Conservation (phyloP, 1,140 invertebrate species). For the Atta cephalotes region DNA sequence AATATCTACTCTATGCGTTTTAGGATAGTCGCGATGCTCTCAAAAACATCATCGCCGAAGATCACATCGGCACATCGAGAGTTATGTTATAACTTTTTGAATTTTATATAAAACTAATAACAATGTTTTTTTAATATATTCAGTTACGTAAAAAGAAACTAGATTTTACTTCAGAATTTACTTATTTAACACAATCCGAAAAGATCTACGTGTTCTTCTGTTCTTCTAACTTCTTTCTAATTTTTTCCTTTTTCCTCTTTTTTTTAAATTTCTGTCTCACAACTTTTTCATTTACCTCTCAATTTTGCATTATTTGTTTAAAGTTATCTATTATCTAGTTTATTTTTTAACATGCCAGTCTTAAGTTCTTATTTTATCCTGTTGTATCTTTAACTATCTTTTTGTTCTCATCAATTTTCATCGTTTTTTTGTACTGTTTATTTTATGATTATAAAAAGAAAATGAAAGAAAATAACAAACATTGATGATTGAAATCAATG, state of each 20-base stretch:
- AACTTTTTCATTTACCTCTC: neutral
- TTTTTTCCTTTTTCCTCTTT: slow-evolving; percentile 8
- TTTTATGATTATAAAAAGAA: slow-evolving; percentile 5
- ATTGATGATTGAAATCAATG: slow-evolving; percentile 17
- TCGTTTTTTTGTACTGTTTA: neutral
- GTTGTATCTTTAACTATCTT: neutral
- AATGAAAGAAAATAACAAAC: neutral
- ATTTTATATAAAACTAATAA: slow-evolving; percentile 40
- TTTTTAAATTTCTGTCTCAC: slow-evolving; percentile 1
- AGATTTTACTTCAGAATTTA: slow-evolving; percentile 37
- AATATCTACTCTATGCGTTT: slow-evolving; percentile 22
- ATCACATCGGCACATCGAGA: neutral
- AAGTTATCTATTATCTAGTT: neutral
- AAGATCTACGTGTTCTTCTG: neutral
- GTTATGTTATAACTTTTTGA: neutral
- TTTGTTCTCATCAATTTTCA: neutral
- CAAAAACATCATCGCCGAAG: neutral
- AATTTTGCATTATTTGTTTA: slow-evolving; percentile 30
- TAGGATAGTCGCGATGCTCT: slow-evolving; percentile 6
- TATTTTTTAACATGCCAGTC: neutral
- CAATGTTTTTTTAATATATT: slow-evolving; percentile 37
- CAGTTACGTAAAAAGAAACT: slow-evolving; percentile 11
- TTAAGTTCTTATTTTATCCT: neutral
- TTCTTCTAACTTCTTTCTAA: neutral
- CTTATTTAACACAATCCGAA: slow-evolving; percentile 27